Base-by-base conservation (phyloP, 1,140 invertebrate species). In the Batillaria attramentaria region DNA sequence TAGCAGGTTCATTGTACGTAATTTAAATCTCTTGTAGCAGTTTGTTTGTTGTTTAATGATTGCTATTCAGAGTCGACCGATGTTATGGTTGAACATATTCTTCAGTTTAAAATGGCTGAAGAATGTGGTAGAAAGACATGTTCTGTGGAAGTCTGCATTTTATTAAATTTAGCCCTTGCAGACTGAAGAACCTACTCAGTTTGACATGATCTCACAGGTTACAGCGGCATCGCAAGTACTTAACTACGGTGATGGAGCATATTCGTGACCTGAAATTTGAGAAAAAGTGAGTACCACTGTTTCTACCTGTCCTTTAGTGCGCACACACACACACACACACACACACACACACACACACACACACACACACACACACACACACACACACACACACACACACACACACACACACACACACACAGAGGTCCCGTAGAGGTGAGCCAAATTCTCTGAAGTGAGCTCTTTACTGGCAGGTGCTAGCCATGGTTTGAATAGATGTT, bases 261-360 rank as follows among this genome's bases (percentile, higher is more conserved):
- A 82, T 87, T 65, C 80, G 81, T 76, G 46, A 82, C n/a, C 79
- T 86, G 3, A 84, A 84, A 41, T 87, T 86, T 81, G 84, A 85
- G 39, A 84, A 82, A 76, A 86, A 82, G 85, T 86, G 75, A 81
- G 84, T 83, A 43, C 13, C 57, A 31, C 18, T 41, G n/a, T 72
- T 57, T 57, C 60, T 35, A 35, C 4, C 39, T n/a, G 54, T 54
- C 33, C 28, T 72, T 31, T 13, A 72, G 16, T 72, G 70, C 8
- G 28, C 2, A 5, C 13, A 10, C 16, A 33, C 31, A n/a, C n/a
- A n/a, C n/a, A n/a, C n/a, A n/a, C n/a, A n/a, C n/a, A n/a, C n/a
- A n/a, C n/a, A n/a, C n/a, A n/a, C n/a, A n/a, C n/a, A n/a, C n/a
- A n/a, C n/a, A n/a, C n/a, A n/a, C n/a, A n/a, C n/a, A n/a, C n/a